Evolutionary conservation across 2,797 vertebrate species (phyloP).

Genomic region (Arctocebus calabarensis): DNA sequence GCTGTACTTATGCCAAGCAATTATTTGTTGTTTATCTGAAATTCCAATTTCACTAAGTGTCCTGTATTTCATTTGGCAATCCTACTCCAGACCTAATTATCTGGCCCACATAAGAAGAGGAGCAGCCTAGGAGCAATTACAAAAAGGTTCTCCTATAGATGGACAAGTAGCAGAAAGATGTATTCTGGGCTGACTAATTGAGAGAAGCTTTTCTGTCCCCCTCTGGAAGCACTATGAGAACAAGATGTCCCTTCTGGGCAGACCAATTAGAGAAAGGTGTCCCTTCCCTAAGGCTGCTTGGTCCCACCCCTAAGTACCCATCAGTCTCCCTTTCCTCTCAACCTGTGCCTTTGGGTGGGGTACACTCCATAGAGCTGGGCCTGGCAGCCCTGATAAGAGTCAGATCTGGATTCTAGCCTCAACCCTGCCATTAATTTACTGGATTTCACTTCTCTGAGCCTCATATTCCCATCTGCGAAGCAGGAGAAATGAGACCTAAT

Average conservation of each 20-base stretch:
- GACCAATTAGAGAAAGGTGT: not conserved
- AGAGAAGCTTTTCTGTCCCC: not conserved
- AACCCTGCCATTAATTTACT: not conserved
- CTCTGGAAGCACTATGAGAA: not conserved
- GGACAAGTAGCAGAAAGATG: not conserved
- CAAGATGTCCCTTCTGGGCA: not conserved
- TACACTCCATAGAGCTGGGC: not conserved
- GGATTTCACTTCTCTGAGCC: not conserved
- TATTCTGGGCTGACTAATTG: not conserved
- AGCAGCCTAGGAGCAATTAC: not conserved
- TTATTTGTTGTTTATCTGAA: not conserved
- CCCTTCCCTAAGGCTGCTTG: not conserved
- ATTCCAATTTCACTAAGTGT: not conserved
- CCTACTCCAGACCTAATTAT: not conserved
- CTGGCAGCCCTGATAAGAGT: too few species aligned
- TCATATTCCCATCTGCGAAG: not conserved
- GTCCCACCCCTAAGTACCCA: not conserved
- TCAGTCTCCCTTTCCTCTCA: not conserved
- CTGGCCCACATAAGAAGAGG: not conserved
- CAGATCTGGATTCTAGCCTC: not conserved
- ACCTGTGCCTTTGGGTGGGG: not conserved
- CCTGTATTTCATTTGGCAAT: not conserved
- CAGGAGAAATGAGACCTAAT: not conserved
- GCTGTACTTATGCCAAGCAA: not conserved
- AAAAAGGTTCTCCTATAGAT: not conserved